A percentile compares a stretch with the other conserved stretches of the same genome.
Conservation (phyloP, 1,140 invertebrate genomes). For the Papilio polyxenes region DNA sequence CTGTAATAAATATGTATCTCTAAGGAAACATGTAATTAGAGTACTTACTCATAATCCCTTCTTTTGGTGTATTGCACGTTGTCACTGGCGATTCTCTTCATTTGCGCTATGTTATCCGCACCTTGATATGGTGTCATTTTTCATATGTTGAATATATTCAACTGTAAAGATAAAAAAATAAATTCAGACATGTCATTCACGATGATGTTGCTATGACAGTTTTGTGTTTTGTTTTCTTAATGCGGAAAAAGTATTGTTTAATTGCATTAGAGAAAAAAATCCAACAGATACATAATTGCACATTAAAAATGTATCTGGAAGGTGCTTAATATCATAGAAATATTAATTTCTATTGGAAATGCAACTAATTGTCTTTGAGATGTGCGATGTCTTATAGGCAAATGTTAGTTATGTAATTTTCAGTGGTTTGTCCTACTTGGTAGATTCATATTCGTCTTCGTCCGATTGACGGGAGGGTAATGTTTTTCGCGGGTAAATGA, state of each 20-base stretch:
- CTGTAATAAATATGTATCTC: background rate
- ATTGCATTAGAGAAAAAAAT: background rate
- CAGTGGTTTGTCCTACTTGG: background rate
- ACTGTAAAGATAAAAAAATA: slow-evolving; percentile 6
- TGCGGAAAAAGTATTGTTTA: background rate
- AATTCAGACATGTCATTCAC: background rate
- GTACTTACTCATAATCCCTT: slow-evolving; percentile 58
- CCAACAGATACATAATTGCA: no score
- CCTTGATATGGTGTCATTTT: slow-evolving; percentile 13
- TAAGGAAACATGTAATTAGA: background rate
- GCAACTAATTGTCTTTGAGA: background rate
- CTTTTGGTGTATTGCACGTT: slow-evolving; percentile 47
- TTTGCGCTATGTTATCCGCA: slow-evolving; percentile 36
- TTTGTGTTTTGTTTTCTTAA: background rate
- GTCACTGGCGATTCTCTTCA: slow-evolving; percentile 41
- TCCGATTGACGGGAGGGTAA: no score
- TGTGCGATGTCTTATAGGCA: background rate
- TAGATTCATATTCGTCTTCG: background rate
- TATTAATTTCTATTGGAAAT: background rate
- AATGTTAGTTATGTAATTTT: slow-evolving; percentile 1
- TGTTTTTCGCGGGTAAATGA: no score
- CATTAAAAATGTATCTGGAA: no score
- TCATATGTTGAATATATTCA: background rate
- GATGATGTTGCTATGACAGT: background rate
- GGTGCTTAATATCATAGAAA: no score